These are phyloP conservation scores for Chymomyza fuscimana DNA, from an alignment of 2,888 invertebrate species.

Conservation along the genomic window DNA sequence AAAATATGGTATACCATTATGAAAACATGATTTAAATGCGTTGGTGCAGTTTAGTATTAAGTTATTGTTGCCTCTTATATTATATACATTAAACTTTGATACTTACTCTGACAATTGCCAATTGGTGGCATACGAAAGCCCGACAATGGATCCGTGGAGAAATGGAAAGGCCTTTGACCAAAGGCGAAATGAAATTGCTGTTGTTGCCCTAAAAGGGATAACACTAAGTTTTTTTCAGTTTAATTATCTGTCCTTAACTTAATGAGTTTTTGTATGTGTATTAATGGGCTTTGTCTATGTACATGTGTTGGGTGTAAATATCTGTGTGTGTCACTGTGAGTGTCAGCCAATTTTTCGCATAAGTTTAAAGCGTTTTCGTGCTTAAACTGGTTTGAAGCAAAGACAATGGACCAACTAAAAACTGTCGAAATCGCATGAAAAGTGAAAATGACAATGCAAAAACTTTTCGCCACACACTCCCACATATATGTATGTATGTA, in stretches of 20 bases:
- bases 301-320: constrained; percentile 13
- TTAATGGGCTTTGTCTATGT: background rate
- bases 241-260: constrained; percentile 79
- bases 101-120: constrained; percentile 94
- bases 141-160: constrained; percentile 92
- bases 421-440: constrained; percentile 32
- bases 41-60: background rate
- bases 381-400: background rate
- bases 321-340: constrained; percentile 19
- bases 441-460: constrained; percentile 40
- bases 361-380: background rate
- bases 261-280: constrained; percentile 39
- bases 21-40: background rate
- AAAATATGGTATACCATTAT: background rate
- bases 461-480: constrained; percentile 28
- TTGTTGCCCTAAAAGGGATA: constrained; percentile 96
- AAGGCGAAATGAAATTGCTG: constrained; percentile 97
- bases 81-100: constrained; percentile 39
- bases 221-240: constrained; percentile 84
- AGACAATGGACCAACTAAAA: constrained; percentile 11
- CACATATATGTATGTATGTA: constrained; percentile 13
- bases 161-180: constrained; percentile 92
- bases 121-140: constrained; percentile 94
- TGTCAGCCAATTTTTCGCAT: background rate
- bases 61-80: background rate